phyloP scores from a whole-genome alignment of 2,888 invertebrate genomes.

The Ceratothoa steindachneri region DNA sequence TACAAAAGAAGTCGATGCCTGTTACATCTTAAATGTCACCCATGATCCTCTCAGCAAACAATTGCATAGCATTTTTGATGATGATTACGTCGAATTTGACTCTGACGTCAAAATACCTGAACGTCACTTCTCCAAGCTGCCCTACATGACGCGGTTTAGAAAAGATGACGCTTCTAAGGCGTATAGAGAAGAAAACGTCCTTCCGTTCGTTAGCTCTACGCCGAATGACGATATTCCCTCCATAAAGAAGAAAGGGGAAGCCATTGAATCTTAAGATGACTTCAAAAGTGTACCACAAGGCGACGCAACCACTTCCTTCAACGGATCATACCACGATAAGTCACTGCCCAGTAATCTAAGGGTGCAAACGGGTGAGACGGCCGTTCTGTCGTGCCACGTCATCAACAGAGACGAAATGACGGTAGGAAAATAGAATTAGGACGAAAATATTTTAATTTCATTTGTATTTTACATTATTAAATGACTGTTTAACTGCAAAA shows the following conservation, averaged over 20 bases:
- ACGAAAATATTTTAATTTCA: no score
- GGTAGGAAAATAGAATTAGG: conserved; percentile 26
- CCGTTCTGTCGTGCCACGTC: conserved; percentile 30
- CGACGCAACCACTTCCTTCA: background rate
- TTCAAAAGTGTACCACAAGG: background rate
- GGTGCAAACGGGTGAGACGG: conserved; percentile 35
- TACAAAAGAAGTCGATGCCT: conserved; percentile 16
- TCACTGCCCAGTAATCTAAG: conserved; percentile 28
- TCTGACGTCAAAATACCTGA: conserved; percentile 31
- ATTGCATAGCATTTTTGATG: background rate
- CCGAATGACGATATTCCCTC: background rate
- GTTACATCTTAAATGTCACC: conserved; percentile 20
- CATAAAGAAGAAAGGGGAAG: background rate
- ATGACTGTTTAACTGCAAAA: no score
- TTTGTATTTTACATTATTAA: no score
- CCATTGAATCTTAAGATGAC: background rate
- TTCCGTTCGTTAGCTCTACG: background rate
- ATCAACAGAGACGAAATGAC: conserved; percentile 29
- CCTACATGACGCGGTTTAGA: conserved; percentile 16
- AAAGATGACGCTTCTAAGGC: conserved; percentile 12
- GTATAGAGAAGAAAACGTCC: no score
- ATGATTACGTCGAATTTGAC: conserved; percentile 18
- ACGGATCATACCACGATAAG: conserved; percentile 31
- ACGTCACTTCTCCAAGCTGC: conserved; percentile 29
- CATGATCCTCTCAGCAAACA: conserved; percentile 1